Percentiles rank a stretch among this genome's conserved stretches.
phyloP scores from a whole-genome alignment of 2,888 invertebrate genomes.

The Apamea anceps region DNA sequence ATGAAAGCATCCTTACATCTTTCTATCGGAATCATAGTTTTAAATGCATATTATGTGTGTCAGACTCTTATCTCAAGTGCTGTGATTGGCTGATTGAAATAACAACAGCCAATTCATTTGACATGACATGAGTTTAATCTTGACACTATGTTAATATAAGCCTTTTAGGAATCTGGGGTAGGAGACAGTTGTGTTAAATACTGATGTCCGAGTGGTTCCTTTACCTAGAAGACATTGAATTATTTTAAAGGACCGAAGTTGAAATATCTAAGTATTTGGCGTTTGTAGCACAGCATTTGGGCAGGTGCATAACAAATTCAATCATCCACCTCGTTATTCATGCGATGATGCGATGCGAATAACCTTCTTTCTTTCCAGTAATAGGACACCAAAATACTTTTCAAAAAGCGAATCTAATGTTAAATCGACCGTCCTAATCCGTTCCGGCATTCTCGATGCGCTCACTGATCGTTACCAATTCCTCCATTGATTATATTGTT shows the following conservation, averaged over 20 bases:
- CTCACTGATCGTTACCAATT: slow-evolving; percentile 31
- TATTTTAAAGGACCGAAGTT: background rate
- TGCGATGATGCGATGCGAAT: background rate
- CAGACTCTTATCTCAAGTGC: background rate
- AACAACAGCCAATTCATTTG: background rate
- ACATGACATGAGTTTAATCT: background rate
- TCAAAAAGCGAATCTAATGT: slow-evolving; percentile 19
- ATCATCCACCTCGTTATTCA: background rate
- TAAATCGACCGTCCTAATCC: background rate
- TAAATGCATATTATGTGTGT: background rate
- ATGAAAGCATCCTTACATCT: background rate
- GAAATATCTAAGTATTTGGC: background rate
- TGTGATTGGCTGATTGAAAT: background rate
- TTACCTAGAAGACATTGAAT: background rate
- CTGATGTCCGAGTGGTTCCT: background rate
- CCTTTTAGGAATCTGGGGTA: background rate
- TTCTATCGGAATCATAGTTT: background rate
- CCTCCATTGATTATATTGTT: slow-evolving; percentile 51
- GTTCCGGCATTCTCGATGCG: slow-evolving; percentile 35
- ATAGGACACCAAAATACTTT: background rate
- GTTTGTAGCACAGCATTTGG: background rate
- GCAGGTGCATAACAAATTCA: background rate
- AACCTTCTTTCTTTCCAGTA: background rate
- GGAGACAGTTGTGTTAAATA: too few species aligned
- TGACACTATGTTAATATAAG: background rate